A percentile compares a stretch with the other conserved stretches of the same genome.
Conservation (phyloP, 1,140 invertebrate species). For the Augochlora pura region DNA sequence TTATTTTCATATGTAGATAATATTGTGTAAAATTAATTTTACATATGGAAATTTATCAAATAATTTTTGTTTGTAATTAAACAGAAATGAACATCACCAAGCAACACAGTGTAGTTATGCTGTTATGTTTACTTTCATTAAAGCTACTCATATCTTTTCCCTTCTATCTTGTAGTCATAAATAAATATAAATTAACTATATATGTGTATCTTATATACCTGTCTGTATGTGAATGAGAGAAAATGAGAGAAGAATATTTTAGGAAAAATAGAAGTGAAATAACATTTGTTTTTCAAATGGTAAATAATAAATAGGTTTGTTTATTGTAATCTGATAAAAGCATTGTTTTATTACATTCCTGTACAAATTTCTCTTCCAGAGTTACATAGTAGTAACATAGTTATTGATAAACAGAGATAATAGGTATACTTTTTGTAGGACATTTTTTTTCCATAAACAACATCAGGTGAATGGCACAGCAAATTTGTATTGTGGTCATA, state of each 20-base stretch:
- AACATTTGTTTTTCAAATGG: not conserved
- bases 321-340: not conserved
- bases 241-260: not conserved
- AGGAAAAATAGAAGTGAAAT: no score
- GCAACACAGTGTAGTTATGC: not conserved
- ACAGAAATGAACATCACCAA: no score
- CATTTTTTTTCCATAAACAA: no score
- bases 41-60: no score
- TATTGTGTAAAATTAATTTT: no score
- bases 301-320: not conserved
- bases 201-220: no score
- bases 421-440: no score
- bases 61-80: no score
- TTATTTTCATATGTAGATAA: no score
- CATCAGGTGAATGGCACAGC: not conserved
- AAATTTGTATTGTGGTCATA: not conserved
- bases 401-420: not conserved
- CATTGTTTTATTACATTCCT: not conserved
- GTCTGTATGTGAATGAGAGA: not conserved
- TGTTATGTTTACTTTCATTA: slow-evolving; percentile 2
- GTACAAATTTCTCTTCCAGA: not conserved
- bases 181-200: not conserved
- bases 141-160: no score
- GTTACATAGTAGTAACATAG: not conserved
- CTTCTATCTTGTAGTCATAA: not conserved